Percentiles rank a stretch among this genome's conserved stretches.
phyloP scores from a whole-genome alignment of 1,140 invertebrate genomes.

The Trachymyrmex cornetzi region DNA sequence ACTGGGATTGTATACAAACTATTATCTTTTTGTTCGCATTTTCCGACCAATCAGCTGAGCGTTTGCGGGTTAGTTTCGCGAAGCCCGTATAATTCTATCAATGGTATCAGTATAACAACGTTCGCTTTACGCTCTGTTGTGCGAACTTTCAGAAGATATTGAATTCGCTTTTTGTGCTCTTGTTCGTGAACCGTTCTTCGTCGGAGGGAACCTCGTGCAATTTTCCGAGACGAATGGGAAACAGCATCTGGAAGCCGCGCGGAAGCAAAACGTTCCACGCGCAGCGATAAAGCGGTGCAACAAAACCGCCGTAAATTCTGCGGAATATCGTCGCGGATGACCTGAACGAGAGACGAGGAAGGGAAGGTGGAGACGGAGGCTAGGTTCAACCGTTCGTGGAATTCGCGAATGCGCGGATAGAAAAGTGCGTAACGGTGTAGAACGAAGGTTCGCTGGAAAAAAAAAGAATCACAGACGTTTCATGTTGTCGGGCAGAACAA shows the following conservation, averaged over 20 bases:
- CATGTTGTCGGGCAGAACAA: slow-evolving; percentile 55
- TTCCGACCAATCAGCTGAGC: background rate
- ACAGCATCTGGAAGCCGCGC: slow-evolving; percentile 26
- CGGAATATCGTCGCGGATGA: slow-evolving; percentile 30
- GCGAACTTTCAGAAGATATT: background rate
- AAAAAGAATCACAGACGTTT: slow-evolving; percentile 38
- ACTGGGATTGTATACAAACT: background rate
- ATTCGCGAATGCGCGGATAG: slow-evolving; percentile 31
- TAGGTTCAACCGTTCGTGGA: slow-evolving; percentile 35
- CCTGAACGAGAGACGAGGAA: background rate
- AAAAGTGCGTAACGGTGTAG: slow-evolving; percentile 49
- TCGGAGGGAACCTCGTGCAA: slow-evolving; percentile 15
- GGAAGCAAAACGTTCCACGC: background rate
- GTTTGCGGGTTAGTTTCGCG: slow-evolving; percentile 17
- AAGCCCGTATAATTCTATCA: slow-evolving; percentile 36
- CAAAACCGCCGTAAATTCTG: slow-evolving; percentile 53
- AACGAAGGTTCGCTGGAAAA: slow-evolving; percentile 20
- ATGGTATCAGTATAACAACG: background rate
- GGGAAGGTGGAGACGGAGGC: background rate
- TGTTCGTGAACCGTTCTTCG: background rate
- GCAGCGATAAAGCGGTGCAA: slow-evolving; percentile 46
- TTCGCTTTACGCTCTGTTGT: background rate
- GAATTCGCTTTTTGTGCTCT: slow-evolving; percentile 6
- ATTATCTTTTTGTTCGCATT: background rate
- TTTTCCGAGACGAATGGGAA: slow-evolving; percentile 47